phyloP scores from a whole-genome alignment of 1,140 invertebrate species.

The Saccostrea glomerata region DNA sequence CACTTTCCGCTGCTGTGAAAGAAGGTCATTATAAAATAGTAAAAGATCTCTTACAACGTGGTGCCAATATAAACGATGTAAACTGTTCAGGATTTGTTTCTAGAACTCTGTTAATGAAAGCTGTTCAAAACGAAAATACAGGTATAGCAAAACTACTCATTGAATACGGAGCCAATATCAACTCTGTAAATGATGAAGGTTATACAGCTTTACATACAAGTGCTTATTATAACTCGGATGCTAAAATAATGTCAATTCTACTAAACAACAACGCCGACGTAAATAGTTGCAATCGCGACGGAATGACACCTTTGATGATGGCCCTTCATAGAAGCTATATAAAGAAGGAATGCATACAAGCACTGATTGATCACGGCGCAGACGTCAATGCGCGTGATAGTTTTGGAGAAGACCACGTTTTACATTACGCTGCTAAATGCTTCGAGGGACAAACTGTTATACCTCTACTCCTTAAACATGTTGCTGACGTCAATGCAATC shows the following conservation, averaged over 20 bases:
- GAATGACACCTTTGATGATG: background rate
- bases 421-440: background rate
- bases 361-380: background rate
- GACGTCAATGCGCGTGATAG: background rate
- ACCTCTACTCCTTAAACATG: background rate
- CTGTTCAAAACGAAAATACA: background rate
- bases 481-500: background rate
- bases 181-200: background rate
- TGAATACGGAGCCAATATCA: background rate
- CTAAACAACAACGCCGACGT: background rate
- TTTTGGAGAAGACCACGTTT: background rate
- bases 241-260: background rate
- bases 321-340: background rate
- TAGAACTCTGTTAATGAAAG: background rate
- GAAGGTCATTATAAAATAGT: background rate
- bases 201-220: background rate
- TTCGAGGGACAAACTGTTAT: background rate
- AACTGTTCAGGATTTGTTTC: background rate
- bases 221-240: background rate
- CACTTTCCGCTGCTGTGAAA: background rate
- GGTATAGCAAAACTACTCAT: background rate
- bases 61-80: background rate
- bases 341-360: background rate
- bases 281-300: background rate
- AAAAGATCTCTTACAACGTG: background rate